These are phyloP conservation scores for Sus cebifrons DNA, from an alignment of 2,797 vertebrate species.

Conservation along the genomic window DNA sequence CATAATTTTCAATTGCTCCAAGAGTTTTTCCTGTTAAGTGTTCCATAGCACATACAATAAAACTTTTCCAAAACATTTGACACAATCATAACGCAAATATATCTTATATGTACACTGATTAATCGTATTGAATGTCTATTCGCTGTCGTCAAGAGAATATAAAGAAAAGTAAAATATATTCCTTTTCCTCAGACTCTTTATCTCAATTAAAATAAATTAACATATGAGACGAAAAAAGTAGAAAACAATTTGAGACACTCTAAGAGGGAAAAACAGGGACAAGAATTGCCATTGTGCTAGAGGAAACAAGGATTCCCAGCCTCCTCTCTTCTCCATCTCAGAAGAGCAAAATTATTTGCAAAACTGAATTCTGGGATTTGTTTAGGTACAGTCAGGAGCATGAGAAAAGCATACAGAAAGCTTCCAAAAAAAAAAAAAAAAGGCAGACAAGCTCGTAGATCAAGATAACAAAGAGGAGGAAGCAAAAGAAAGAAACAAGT, in stretches of 20 bases:
- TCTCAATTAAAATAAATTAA: background rate
- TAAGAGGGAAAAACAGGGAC: background rate
- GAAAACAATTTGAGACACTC: background rate
- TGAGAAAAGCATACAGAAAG: slow-evolving; percentile 19
- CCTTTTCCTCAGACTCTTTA: slow-evolving; percentile 28
- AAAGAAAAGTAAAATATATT: slow-evolving; percentile 26
- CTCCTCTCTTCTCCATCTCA: background rate
- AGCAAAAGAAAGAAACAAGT: background rate
- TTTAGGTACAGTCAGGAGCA: background rate
- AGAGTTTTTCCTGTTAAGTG: background rate
- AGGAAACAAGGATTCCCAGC: background rate
- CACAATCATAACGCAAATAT: background rate
- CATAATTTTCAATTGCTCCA: background rate
- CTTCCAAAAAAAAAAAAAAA: background rate
- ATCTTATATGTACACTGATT: background rate
- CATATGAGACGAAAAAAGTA: background rate
- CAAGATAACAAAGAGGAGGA: background rate
- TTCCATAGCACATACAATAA: slow-evolving; percentile 1
- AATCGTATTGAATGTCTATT: background rate
- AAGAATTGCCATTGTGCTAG: background rate
- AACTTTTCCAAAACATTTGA: background rate
- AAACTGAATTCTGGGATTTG: slow-evolving; percentile 7
- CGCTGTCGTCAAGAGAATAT: background rate
- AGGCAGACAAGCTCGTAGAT: background rate
- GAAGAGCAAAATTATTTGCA: background rate